Evolutionary conservation across 2,113 vertebrate genomes (phyloP), one percentile per base, ranked within the genome.

Genomic region (Macrotus californicus): DNA sequence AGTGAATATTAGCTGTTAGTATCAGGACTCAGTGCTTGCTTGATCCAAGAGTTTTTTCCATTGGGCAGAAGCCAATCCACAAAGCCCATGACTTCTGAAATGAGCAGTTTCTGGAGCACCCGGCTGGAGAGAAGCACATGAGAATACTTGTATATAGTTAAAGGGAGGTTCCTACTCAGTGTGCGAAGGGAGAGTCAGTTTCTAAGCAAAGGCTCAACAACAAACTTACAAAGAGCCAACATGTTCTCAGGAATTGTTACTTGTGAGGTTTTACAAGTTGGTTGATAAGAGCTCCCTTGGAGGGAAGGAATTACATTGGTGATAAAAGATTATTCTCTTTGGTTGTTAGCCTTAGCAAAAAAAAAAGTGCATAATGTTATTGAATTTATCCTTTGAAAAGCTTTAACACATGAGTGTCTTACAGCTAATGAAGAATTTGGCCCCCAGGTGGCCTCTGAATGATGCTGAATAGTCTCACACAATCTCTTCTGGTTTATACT

Each of bases 301-400:
- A 59, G 1, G 26, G 16, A 73, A 73, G n/a, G 18, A 77, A 76
- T 93, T 26, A 84, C 12, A 59, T n/a, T n/a, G 36, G 59, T 85
- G 77, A 84, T 19, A 24, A 80, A 87, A 61, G 22, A 79, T 59
- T 87, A 85, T 69, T 94, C 70, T 75, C n/a, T 73, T 77, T 52
- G 10, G 2, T 64, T 64, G 70, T 84, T 79, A 86, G 7, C 4
- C 48, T 91, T 89, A 69, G 24, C 14, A 2, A n/a, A 87, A 59
- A 29, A 6, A 82, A 29, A n/a, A 22, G 31, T 61, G 26, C 6
- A n/a, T 89, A 59, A 66, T 7, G 1, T 59, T 56, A 41, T 48
- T 64, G 52, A 92, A 93, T 73, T 86, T 90, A 56, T 91, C 16
- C 41, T 61, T 93, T 69, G 14, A 41, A 88, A 95, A 85, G 36